Percentiles rank a stretch among this genome's conserved stretches.
Evolutionary conservation across 64 coral and sea anemone genomes (phyloP).

Genomic region (Pocillopora verrucosa): DNA sequence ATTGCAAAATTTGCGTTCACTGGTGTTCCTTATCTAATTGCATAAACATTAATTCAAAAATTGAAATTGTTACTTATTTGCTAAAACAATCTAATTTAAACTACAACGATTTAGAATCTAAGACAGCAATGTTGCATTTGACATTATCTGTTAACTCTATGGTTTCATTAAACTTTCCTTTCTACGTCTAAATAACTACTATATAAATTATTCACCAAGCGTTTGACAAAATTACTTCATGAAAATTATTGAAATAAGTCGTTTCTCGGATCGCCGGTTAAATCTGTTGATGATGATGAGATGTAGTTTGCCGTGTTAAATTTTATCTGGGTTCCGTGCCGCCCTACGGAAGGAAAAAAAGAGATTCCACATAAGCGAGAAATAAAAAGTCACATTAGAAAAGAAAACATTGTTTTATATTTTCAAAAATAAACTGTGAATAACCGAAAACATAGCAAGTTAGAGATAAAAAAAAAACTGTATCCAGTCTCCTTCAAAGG

Average conservation of each 20-base stretch:
- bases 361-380: neutral
- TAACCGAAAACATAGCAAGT: too few species aligned
- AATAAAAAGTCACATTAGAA: too few species aligned
- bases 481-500: too few species aligned
- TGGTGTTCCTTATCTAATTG: neutral
- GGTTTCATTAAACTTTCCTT: neutral
- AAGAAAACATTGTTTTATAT: neutral
- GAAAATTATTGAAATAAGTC: neutral
- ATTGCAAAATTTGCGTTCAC: neutral
- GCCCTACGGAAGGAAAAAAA: neutral
- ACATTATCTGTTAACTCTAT: neutral
- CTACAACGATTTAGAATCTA: neutral
- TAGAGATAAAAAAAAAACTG: too few species aligned
- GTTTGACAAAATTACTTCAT: neutral
- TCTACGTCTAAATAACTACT: neutral
- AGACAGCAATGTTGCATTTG: neutral
- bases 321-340: constrained; percentile 15
- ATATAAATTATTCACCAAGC: neutral
- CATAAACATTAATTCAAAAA: neutral
- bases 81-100: neutral
- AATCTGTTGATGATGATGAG: neutral
- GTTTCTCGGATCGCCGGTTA: neutral
- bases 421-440: neutral
- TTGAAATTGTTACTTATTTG: neutral
- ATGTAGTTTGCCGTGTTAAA: neutral